These are phyloP conservation scores for Oreonectes daqikongensis DNA, from an alignment of 2,797 vertebrate genomes.

Conservation along the genomic window DNA sequence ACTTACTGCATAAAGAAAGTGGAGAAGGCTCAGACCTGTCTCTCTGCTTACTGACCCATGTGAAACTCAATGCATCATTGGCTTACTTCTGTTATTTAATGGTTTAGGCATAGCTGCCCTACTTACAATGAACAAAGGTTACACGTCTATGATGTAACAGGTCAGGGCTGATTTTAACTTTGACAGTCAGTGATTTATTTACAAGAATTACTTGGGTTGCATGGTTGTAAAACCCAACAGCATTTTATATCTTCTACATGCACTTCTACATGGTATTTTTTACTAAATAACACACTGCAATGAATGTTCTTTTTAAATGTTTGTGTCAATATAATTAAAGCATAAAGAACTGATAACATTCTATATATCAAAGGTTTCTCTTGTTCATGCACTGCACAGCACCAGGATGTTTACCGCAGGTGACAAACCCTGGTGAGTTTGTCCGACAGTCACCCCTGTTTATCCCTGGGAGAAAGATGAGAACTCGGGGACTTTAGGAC, in stretches of 20 bases:
- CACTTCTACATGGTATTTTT: background rate
- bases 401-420: conserved; percentile 24
- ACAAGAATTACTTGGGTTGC: background rate
- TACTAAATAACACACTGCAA: background rate
- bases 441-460: conserved; percentile 36
- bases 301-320: background rate
- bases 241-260: background rate
- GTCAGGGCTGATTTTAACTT: conserved; percentile 3
- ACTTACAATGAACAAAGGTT: conserved; percentile 19
- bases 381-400: background rate
- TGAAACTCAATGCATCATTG: conserved; percentile 25
- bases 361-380: background rate
- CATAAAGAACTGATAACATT: background rate
- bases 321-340: background rate
- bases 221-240: background rate
- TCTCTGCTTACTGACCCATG: conserved; percentile 19
- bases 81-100: conserved; percentile 31
- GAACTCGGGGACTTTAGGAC: conserved; percentile 58
- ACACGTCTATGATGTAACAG: conserved; percentile 11
- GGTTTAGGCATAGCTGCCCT: conserved; percentile 16
- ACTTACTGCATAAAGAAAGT: conserved; percentile 21
- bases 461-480: conserved; percentile 38
- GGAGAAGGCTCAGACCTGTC: conserved; percentile 4
- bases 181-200: background rate
- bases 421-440: conserved; percentile 6